Evolutionary conservation across 2,888 invertebrate species (phyloP), one percentile per base, ranked within the genome.

Genomic region (Microdon myrmicae): DNA sequence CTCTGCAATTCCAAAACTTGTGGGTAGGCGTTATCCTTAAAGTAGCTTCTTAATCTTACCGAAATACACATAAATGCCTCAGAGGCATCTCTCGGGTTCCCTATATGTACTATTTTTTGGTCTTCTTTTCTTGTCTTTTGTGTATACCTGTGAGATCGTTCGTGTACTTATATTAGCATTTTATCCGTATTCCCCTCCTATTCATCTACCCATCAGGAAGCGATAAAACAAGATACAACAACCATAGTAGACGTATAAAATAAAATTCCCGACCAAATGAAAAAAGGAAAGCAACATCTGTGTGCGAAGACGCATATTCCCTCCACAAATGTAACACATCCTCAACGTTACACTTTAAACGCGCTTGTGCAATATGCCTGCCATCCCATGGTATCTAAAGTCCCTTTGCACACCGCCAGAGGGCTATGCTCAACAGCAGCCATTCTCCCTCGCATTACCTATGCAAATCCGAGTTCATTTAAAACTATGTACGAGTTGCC

Each of bases 401-500:
- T 39, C 29, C 26, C 10, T 20, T 28, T 54, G 47, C 38, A 38
- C 28, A 20, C 43, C 19, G 39, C 31, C 37, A 19, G 12, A 34
- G 26, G 12, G 35, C 35, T 29, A 34, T 29, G 25, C 23, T 8
- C 19, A 48, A 22, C 23, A 4, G 17, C 25, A 32, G 16, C 8
- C 48, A 60, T 48, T 48, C 55, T 19, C 23, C 48, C 14, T 9
- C 31, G 60, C 48, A 60, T 61, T 61, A 55, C 61, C 55, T 44
- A 61, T 61, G 61, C 61, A 61, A 61, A 61, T 61, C 61, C 61
- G 29, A 55, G 55, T 44, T 55, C 61, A 61, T 61, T 61, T 55
- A 61, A 61, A 61, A 61, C 61, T 61, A 61, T 61, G 61, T 61
- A 44, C 43, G 61, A 49, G 38, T 61, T 55, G 47, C 38, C 49